Conservation (phyloP, 2,888 invertebrate genomes). For the Ophioninae sp. region DNA sequence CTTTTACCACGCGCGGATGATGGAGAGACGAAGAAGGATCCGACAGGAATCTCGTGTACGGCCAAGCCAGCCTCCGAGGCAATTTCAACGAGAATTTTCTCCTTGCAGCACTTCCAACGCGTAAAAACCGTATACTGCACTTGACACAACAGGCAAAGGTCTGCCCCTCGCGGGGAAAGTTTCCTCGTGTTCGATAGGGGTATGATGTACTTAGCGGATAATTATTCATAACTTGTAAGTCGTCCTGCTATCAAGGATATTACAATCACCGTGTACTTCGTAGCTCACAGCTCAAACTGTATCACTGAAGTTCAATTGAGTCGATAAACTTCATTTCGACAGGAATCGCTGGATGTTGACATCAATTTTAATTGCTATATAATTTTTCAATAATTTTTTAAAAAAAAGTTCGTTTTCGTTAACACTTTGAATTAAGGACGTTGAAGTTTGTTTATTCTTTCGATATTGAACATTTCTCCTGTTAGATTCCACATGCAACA, state of each 20-base stretch:
- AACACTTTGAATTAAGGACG: no score
- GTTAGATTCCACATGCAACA: no score
- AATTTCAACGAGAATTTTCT: slow-evolving; percentile 17
- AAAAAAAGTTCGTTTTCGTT: no score
- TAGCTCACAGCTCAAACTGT: background rate
- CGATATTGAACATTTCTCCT: no score
- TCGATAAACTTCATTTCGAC: background rate
- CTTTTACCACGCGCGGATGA: slow-evolving; percentile 30
- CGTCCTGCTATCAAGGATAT: background rate
- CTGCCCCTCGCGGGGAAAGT: slow-evolving; percentile 15
- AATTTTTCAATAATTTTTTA: no score
- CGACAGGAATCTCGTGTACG: slow-evolving; percentile 24
- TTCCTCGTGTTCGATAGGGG: slow-evolving; percentile 3
- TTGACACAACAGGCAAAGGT: slow-evolving; percentile 26
- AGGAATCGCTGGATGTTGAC: no score
- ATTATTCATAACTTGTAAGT: slow-evolving; percentile 17
- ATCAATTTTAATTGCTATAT: no score
- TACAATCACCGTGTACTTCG: background rate
- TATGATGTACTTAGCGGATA: slow-evolving; percentile 25
- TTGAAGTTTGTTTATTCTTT: no score
- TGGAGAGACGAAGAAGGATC: slow-evolving; percentile 37
- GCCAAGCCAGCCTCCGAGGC: slow-evolving; percentile 17
- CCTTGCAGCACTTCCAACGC: slow-evolving; percentile 20
- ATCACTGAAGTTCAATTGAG: background rate
- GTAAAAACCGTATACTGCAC: slow-evolving; percentile 24